Evolutionary conservation across 30 jellyfish, hydroid and myxozoan genomes (phyloP).

Genomic region (Chironex yamaguchii): DNA sequence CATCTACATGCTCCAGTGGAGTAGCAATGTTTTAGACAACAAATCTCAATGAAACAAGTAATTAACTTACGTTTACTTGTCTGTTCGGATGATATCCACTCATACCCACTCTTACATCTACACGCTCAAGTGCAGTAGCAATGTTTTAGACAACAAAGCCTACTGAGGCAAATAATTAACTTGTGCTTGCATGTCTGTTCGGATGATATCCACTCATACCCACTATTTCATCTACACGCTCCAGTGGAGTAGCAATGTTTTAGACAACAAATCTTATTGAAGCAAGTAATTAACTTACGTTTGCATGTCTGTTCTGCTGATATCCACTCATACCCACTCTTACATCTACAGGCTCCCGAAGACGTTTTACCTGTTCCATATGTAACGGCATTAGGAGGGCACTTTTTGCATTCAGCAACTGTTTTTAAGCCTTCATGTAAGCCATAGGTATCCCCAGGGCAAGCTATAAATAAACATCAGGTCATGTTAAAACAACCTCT

Average conservation of each 20-base stretch:
- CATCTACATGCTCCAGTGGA: too few species aligned
- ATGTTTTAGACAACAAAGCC: too few species aligned
- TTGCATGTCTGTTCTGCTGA: constrained; percentile 76
- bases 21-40: too few species aligned
- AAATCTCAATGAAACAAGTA: too few species aligned
- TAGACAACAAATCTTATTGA: too few species aligned
- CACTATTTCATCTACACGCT: too few species aligned
- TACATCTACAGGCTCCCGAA: constrained; percentile 74
- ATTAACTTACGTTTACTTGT: constrained; percentile 78
- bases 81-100: constrained; percentile 66
- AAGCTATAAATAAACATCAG: constrained; percentile 56
- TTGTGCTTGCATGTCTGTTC: too few species aligned
- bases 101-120: constrained; percentile 76
- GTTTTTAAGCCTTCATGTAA: constrained; percentile 57
- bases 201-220: too few species aligned
- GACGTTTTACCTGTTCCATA: constrained; percentile 54
- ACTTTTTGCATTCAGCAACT: constrained; percentile 61
- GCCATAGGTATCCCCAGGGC: constrained; percentile 95
- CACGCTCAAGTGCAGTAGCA: too few species aligned
- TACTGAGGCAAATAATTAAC: too few species aligned
- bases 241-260: too few species aligned
- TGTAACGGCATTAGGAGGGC: constrained; percentile 93
- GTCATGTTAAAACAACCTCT: too few species aligned
- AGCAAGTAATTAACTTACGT: constrained; percentile 59
- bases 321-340: constrained; percentile 75